A percentile compares a stretch with the other conserved stretches of the same genome.
phyloP scores from a whole-genome alignment of 2,888 invertebrate species.

The Morinoia aosen region DNA sequence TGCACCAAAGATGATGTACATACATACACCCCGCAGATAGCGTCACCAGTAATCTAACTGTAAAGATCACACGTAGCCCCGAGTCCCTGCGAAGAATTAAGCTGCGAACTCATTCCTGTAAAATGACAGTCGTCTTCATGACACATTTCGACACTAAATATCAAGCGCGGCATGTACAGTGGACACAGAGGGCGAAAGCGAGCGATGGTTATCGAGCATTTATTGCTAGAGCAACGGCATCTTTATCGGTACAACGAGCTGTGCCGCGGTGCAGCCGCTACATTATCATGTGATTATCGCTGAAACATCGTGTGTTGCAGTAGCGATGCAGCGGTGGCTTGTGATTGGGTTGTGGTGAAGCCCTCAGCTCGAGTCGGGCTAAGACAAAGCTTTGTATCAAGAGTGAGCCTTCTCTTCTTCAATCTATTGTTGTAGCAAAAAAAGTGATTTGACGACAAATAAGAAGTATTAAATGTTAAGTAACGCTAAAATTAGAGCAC shows the following conservation, averaged over 20 bases:
- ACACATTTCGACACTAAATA: background rate
- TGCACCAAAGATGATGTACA: background rate
- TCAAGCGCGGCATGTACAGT: background rate
- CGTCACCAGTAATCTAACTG: background rate
- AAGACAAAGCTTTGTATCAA: background rate
- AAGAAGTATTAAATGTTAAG: background rate
- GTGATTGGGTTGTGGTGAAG: background rate
- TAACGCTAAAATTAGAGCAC: background rate
- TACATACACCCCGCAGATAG: background rate
- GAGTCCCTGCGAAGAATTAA: background rate
- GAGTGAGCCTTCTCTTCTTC: background rate
- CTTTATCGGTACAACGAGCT: slow-evolving; percentile 22
- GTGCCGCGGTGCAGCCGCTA: background rate
- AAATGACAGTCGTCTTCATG: background rate
- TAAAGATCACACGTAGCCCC: background rate
- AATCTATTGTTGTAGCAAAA: background rate
- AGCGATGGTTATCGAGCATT: background rate
- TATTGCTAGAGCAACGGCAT: background rate
- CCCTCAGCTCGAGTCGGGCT: background rate
- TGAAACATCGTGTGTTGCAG: background rate
- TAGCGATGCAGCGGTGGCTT: background rate
- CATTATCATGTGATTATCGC: slow-evolving; percentile 8
- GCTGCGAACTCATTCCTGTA: background rate
- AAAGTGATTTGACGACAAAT: background rate
- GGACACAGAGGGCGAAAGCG: background rate